Evolutionary conservation across 2,888 invertebrate species (phyloP).

Genomic region (Altica lythri): DNA sequence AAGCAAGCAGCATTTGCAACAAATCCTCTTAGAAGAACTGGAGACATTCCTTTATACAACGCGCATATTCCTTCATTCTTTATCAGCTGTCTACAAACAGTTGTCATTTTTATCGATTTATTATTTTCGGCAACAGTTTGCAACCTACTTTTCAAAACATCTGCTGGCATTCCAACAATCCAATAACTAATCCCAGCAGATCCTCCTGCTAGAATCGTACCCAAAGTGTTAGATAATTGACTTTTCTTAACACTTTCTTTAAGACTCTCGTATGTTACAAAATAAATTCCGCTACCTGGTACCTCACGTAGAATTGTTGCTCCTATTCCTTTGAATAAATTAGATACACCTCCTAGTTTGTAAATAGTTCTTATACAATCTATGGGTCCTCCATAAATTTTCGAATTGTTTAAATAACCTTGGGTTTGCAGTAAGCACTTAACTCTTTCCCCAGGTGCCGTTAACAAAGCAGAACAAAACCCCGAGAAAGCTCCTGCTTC

Average conservation of each 20-base stretch:
- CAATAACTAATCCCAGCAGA: slow-evolving; percentile 35
- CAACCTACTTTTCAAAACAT: slow-evolving; percentile 38
- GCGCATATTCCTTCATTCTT: slow-evolving; percentile 32
- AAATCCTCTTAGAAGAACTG: slow-evolving; percentile 38
- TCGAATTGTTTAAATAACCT: no score
- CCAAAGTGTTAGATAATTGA: background rate
- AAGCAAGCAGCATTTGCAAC: slow-evolving; percentile 40
- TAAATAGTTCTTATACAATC: no score
- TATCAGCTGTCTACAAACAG: slow-evolving; percentile 31
- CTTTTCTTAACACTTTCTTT: background rate
- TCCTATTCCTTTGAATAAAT: slow-evolving; percentile 7
- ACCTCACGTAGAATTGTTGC: slow-evolving; percentile 7
- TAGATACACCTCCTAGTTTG: slow-evolving; percentile 6
- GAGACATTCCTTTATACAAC: slow-evolving; percentile 35
- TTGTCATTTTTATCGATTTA: slow-evolving; percentile 33
- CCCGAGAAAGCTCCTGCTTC: no score
- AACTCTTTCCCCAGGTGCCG: no score
- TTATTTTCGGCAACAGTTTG: slow-evolving; percentile 34
- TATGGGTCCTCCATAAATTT: no score
- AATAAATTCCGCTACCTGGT: slow-evolving; percentile 4
- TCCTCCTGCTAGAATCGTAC: slow-evolving; percentile 38
- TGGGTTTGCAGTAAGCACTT: no score
- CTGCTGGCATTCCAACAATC: slow-evolving; percentile 36
- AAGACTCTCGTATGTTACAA: slow-evolving; percentile 6
- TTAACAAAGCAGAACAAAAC: no score